Base-by-base conservation (phyloP, 2,888 invertebrate species). In the Drosophila rellima region DNA sequence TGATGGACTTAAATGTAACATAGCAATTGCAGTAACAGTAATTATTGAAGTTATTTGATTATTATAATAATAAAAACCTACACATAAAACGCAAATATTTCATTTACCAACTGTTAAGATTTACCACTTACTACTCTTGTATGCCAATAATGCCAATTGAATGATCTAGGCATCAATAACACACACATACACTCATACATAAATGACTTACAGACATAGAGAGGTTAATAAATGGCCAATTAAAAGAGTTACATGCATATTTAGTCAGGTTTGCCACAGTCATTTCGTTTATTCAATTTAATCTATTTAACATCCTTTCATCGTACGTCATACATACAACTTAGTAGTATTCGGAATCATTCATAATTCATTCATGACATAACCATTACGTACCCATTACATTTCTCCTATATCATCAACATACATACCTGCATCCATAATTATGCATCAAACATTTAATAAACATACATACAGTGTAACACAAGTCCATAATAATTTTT, bases 31-130 rank as follows among this genome's bases (percentile, higher is more conserved):
- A 76, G 67, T 64, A 54, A 74, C 55, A 61, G 52, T 67, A 67
- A 59, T 74, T 67, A 74, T 67, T 60, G 62, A 35, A 76, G 29
- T 59, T 70, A 40, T 64, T 48, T 74, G 45, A 74, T 69, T 75
- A 68, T 74, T 65, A 79, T 87, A 59, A 77, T 69, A 88, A 88
- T 85, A 82, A 82, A 88, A 69, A 67, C 54, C 47, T 86, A 83
- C 77, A 87, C 81, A 87, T 72, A 62, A 85, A 83, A 67, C 54
- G 65, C 48, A 57, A 66, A 84, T 73, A 74, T 81, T 82, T 82
- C 68, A 88, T 87, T 82, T 83, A 66, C 23, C 73, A 61, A 17
- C 8, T 55, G 8, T 42, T 45, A 40, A 73, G 44, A 40, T 55
- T 50, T 40, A 26, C 17, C 15, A 18, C 17, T n/a, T 39, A 39